phyloP scores from a whole-genome alignment of 1,140 invertebrate genomes.

The Papilio xuthus region DNA sequence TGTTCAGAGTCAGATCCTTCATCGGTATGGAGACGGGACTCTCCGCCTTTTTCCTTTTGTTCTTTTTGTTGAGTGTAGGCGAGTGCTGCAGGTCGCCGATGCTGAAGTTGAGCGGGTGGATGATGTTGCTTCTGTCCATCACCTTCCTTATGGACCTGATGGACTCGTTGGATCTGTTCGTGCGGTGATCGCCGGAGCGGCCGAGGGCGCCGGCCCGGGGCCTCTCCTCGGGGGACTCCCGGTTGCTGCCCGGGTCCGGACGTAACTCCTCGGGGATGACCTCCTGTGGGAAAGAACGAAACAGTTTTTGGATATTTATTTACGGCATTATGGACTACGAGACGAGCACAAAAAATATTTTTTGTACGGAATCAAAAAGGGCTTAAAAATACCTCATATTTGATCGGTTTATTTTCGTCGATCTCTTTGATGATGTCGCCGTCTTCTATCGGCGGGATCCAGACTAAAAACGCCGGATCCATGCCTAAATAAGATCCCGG shows the following conservation, averaged over 20 bases:
- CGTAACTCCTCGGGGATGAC: slow-evolving; percentile 79
- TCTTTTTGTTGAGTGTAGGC: slow-evolving; percentile 64
- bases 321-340: not conserved
- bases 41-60: slow-evolving; percentile 66
- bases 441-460: slow-evolving; percentile 90
- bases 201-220: slow-evolving; percentile 59
- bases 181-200: slow-evolving; percentile 55
- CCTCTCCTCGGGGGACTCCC: slow-evolving; percentile 78
- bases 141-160: slow-evolving; percentile 70
- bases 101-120: slow-evolving; percentile 80
- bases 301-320: no score
- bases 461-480: slow-evolving; percentile 93
- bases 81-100: slow-evolving; percentile 72
- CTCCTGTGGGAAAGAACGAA: slow-evolving; percentile 59
- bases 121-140: slow-evolving; percentile 73
- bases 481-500: slow-evolving; percentile 91
- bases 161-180: slow-evolving; percentile 68
- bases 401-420: slow-evolving; percentile 59
- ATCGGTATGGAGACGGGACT: slow-evolving; percentile 69
- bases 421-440: slow-evolving; percentile 77
- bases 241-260: slow-evolving; percentile 81
- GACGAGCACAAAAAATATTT: not conserved
- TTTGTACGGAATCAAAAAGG: not conserved
- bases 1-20: slow-evolving; percentile 70
- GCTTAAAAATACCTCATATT: slow-evolving; percentile 64